phyloP scores from a whole-genome alignment of 1,140 invertebrate genomes.

The Adelges cooleyi region DNA sequence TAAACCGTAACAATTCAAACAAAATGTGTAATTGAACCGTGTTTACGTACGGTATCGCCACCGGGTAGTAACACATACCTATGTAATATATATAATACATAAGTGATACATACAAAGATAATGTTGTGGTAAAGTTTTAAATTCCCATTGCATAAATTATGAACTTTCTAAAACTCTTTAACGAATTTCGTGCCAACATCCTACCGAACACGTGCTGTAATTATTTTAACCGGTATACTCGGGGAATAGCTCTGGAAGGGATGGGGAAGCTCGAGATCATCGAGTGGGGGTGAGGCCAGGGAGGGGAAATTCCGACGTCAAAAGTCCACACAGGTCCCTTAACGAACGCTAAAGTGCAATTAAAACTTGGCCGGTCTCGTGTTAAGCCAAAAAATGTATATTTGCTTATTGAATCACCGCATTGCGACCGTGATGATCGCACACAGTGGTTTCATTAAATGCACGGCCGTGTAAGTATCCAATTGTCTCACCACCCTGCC shows the following conservation, averaged over 20 bases:
- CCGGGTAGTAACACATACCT: too few species aligned
- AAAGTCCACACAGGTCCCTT: neutral
- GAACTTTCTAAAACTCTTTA: constrained; percentile 15
- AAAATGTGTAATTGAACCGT: neutral
- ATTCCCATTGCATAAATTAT: neutral
- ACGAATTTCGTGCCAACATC: neutral
- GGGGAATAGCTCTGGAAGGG: neutral
- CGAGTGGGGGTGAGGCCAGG: neutral
- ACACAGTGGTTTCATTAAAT: too few species aligned
- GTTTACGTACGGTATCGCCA: neutral
- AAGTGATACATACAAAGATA: too few species aligned
- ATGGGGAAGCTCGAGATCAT: neutral
- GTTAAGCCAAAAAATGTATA: too few species aligned
- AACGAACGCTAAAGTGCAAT: neutral
- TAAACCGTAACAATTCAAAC: neutral
- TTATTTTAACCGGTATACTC: neutral
- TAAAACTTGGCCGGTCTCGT: too few species aligned
- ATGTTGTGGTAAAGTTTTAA: constrained; percentile 13
- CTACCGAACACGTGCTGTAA: neutral
- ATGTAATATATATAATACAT: too few species aligned
- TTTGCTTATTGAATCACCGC: too few species aligned
- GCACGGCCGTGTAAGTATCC: too few species aligned
- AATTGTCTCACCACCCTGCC: too few species aligned
- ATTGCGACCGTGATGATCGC: too few species aligned
- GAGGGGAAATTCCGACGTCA: neutral